Percentiles rank a stretch among this genome's conserved stretches.
phyloP scores from a whole-genome alignment of 2,113 vertebrate species.

The Taxidea taxus region DNA sequence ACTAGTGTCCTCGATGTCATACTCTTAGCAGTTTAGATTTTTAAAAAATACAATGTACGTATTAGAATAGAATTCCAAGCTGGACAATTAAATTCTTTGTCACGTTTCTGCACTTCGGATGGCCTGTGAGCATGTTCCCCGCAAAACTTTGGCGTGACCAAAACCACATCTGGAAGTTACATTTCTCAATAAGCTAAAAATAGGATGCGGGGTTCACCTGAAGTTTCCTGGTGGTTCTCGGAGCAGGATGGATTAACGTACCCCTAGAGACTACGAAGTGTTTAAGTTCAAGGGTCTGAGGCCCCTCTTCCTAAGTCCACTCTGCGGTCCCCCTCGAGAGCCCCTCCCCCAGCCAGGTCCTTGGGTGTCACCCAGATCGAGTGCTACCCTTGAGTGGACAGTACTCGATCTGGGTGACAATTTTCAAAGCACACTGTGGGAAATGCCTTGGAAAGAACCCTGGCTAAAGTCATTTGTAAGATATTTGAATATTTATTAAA shows the following conservation, averaged over 20 bases:
- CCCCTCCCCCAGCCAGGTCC: background rate
- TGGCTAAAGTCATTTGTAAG: background rate
- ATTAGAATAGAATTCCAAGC: background rate
- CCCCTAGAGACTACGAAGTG: background rate
- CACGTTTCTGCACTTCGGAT: background rate
- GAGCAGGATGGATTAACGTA: background rate
- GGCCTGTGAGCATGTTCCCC: background rate
- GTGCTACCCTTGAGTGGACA: background rate
- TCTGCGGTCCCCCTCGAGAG: background rate
- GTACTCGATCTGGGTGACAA: too few species aligned
- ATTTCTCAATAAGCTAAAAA: constrained; percentile 38
- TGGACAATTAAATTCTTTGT: background rate
- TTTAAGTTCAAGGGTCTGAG: background rate
- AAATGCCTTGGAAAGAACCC: background rate
- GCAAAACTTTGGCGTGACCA: background rate
- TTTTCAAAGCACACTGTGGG: background rate
- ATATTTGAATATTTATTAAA: background rate
- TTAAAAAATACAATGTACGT: background rate
- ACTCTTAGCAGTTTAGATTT: background rate
- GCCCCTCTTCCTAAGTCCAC: background rate
- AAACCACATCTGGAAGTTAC: constrained; percentile 29
- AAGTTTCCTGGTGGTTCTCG: background rate
- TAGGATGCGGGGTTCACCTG: background rate
- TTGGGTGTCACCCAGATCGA: background rate
- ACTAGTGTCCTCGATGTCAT: background rate